Conservation (phyloP, 2,113 vertebrate species). For the Scatophagus argus region DNA sequence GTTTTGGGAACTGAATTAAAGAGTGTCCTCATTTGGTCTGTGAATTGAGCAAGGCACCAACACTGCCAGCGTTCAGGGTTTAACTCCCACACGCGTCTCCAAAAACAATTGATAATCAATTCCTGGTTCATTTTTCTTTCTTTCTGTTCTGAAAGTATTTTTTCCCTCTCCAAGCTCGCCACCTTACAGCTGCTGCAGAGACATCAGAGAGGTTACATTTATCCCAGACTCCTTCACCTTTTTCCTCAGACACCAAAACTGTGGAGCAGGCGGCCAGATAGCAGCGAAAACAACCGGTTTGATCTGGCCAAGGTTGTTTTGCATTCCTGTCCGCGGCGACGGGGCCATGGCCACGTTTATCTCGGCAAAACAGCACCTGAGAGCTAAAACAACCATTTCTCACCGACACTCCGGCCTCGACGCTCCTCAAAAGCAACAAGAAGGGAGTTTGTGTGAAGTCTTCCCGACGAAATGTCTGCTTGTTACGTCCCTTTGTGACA, state of each 20-base stretch:
- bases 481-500: background rate
- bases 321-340: constrained; percentile 87
- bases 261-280: constrained; percentile 86
- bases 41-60: constrained; percentile 25
- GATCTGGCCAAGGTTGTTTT: constrained; percentile 93
- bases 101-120: background rate
- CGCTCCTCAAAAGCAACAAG: constrained; percentile 7
- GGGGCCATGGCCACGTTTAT: constrained; percentile 74
- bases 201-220: constrained; percentile 37
- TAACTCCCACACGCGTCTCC: background rate
- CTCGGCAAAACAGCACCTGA: constrained; percentile 80
- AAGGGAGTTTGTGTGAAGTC: background rate
- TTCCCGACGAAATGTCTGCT: background rate
- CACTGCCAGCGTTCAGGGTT: background rate
- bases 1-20: constrained; percentile 35
- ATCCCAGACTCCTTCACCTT: constrained; percentile 85
- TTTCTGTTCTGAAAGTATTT: background rate
- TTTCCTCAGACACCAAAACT: constrained; percentile 84
- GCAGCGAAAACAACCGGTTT: constrained; percentile 87
- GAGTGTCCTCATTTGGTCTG: constrained; percentile 18
- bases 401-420: background rate
- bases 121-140: background rate
- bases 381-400: constrained; percentile 43
- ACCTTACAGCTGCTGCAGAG: constrained; percentile 19
- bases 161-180: too few relatives aligned